Evolutionary conservation across 2,113 vertebrate genomes (phyloP), one percentile per base, ranked within the genome.

Genomic region (Phocoena phocoena): DNA sequence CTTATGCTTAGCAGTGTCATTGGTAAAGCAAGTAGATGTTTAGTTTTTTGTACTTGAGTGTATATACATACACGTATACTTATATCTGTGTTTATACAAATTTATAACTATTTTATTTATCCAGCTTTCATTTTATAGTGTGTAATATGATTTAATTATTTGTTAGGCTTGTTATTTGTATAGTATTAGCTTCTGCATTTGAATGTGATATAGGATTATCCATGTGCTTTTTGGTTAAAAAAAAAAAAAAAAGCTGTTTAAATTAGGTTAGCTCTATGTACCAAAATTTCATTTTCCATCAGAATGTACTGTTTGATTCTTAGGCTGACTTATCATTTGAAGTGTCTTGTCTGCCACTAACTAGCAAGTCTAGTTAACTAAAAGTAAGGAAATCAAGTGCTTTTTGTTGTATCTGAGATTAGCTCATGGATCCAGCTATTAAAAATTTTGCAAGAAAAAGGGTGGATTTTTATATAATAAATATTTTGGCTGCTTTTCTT

Each of bases 1-100:
- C 14, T 28, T 85, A 71, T n/a, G 38, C 90, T 95, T 83, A 94
- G 6, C 36, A 71, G 44, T 95, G 70, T 76, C 58, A 77, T 74
- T 96, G 81, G 4, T 96, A 92, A 94, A 84, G 67, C 33, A 5
- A 92, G 23, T 17, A 93, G 26, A 67, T 68, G 28, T 95, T 96
- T 77, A 33, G 4, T 44, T 90, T 83, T 44, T 63, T 93, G 36
- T 82, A 53, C 47, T 38, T 96, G 11, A 90, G 41, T 90, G 6
- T 90, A 60, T 6, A 25, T 36, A 55, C 23, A 70, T 8, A 58
- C 28, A 85, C 7, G 23, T 68, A 33, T 62, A 63, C 10, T 70
- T 85, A 17, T 47, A 38, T 80, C 6, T 94, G 33, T 60, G 28
- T 53, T 74, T 88, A 70, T 50, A 17, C 17, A 92, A 38, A 63